Base-by-base conservation (phyloP, 2,888 invertebrate genomes). In the Spatulosminthurus flaviceps region DNA sequence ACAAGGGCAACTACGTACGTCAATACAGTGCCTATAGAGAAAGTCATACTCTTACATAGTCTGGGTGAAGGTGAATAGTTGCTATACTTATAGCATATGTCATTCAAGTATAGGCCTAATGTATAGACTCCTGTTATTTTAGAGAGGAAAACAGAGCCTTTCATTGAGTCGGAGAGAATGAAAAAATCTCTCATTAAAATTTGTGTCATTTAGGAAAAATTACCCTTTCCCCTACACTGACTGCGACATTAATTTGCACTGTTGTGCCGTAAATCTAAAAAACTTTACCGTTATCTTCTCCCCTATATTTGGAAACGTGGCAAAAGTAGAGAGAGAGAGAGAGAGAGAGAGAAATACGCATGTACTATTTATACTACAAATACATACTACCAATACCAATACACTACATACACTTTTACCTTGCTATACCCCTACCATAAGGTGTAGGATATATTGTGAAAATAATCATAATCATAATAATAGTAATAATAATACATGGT, bases 161-260 rank as follows among this genome's bases (percentile, higher is more conserved):
- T 76, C 76, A 76, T 76, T 76, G 75, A 76, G 67, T 42, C 26
- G 64, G 34, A 76, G 67, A 76, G 76, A 76, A 69, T 67, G 76
- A 76, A 78, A 73, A 78, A 78, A 72, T 78, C 72, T 77, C 78
- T 78, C 78, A 78, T 78, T 78, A 78, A 78, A 78, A 72, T 72
- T 78, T 72, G 72, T 78, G 78, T 72, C 78, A 72, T 73, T 78
- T 72, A 69, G 29, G 78, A 78, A 78, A 78, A 78, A 78, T 78
- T 78, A 66, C 78, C 60, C 64, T 78, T 72, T 72, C 78, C 72
- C 64, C 78, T 72, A 61, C 41, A 78, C 78, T 78, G 78, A 78
- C 78, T 72, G 26, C 13, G 24, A 69, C 78, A 78, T 78, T 72
- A 72, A 72, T 78, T 72, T 78, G 78, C 71, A 66, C 76, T 76